These are phyloP conservation scores for Vanacampus margaritifer DNA, from an alignment of 2,113 vertebrate species.

Conservation along the genomic window DNA sequence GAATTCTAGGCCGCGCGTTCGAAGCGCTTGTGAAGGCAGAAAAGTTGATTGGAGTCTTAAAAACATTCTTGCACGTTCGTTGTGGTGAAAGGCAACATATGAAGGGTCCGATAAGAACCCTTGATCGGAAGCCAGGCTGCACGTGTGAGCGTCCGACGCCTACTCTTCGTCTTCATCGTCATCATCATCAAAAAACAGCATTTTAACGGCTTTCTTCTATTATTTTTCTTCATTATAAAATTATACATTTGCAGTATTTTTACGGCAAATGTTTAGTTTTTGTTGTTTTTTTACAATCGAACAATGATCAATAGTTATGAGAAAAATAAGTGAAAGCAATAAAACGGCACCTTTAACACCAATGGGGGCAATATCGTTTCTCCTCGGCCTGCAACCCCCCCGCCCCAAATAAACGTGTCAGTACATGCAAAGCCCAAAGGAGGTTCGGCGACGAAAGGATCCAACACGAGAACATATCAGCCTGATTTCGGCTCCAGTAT, in stretches of 20 bases:
- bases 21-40: too few species aligned
- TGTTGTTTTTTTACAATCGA: neutral
- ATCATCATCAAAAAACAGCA: neutral
- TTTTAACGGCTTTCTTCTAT: too few species aligned
- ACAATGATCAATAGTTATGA: conserved; percentile 3
- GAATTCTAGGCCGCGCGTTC: too few species aligned
- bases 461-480: neutral
- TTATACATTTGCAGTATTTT: neutral
- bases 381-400: conserved; percentile 29
- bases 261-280: neutral
- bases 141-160: conserved; percentile 37
- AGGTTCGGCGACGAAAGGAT: conserved; percentile 33
- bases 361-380: conserved; percentile 53
- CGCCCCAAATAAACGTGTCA: conserved; percentile 58
- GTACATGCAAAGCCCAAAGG: conserved; percentile 45
- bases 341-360: conserved; percentile 46
- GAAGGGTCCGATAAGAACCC: too few species aligned
- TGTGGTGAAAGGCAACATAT: too few species aligned
- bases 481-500: too few species aligned
- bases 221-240: too few species aligned
- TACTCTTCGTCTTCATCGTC: conserved; percentile 35
- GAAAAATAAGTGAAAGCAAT: conserved; percentile 20
- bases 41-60: too few species aligned
- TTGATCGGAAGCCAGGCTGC: neutral
- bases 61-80: too few species aligned